These are phyloP conservation scores for Oriolus oriolus DNA, from an alignment of 2,113 vertebrate species.

Conservation along the genomic window DNA sequence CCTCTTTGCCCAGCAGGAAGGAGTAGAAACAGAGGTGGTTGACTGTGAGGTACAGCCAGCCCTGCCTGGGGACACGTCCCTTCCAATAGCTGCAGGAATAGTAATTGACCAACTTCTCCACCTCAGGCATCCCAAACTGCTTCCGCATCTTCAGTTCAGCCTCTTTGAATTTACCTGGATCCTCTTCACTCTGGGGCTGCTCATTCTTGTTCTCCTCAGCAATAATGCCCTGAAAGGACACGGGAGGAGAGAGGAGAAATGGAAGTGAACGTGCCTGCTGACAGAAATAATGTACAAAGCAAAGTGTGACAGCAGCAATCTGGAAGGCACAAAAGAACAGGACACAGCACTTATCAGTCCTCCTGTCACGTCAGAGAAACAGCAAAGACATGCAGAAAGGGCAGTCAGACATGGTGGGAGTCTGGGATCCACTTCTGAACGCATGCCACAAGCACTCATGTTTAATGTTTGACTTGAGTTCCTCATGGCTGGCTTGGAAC, in stretches of 20 bases:
- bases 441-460: not conserved
- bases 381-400: not conserved
- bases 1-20: constrained; percentile 94
- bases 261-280: not conserved
- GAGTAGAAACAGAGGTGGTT: constrained; percentile 99
- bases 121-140: constrained; percentile 95
- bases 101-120: constrained; percentile 97
- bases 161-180: constrained; percentile 94
- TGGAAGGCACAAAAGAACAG: not conserved
- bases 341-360: not conserved
- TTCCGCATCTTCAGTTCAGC: constrained; percentile 94
- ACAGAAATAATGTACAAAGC: not conserved
- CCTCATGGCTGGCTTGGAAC: not conserved
- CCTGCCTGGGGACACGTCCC: constrained; percentile 91
- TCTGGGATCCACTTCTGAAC: not conserved
- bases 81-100: constrained; percentile 99
- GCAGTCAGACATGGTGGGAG: not conserved
- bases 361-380: not conserved
- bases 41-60: constrained; percentile 94
- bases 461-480: not conserved
- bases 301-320: not conserved
- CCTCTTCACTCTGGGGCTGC: constrained; percentile 84
- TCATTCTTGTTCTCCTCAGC: constrained; percentile 92
- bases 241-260: not conserved
- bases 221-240: constrained; percentile 86